Evolutionary conservation across 2,797 vertebrate species (phyloP).

Genomic region (Hoplostethus atlanticus): DNA sequence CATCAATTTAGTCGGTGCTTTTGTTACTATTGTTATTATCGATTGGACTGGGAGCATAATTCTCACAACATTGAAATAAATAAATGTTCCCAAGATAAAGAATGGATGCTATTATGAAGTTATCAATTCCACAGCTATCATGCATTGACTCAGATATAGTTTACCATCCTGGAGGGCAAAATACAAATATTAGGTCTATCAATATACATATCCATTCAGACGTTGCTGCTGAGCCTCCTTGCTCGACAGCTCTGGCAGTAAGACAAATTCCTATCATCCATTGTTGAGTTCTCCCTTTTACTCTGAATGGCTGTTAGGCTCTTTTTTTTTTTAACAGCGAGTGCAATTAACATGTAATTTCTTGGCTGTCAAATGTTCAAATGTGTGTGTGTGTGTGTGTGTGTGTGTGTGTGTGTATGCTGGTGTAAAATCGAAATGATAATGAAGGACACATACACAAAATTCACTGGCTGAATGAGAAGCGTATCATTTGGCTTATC

Average conservation of each 20-base stretch:
- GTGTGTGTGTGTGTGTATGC: constrained; percentile 1
- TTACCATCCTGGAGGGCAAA: constrained; percentile 24
- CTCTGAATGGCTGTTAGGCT: constrained; percentile 60
- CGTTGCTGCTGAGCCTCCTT: constrained; percentile 48
- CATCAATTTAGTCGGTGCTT: too few relatives aligned
- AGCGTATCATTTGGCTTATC: constrained; percentile 37
- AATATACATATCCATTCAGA: constrained; percentile 45
- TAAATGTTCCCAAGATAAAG: background rate
- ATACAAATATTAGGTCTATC: constrained; percentile 38
- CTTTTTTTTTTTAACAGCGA: constrained; percentile 57
- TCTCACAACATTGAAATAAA: background rate
- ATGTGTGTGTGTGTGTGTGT: constrained; percentile 15
- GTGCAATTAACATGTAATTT: constrained; percentile 75
- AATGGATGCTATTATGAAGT: background rate
- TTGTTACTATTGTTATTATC: background rate
- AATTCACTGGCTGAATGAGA: constrained; percentile 47
- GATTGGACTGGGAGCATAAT: background rate
- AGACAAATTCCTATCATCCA: constrained; percentile 68
- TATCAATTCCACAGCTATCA: background rate
- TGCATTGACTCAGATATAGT: background rate
- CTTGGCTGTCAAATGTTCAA: constrained; percentile 64
- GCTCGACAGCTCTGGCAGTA: constrained; percentile 64
- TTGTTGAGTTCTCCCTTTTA: constrained; percentile 64
- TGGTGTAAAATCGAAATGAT: constrained; percentile 54
- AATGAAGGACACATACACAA: constrained; percentile 54